Percentiles rank a stretch among this genome's conserved stretches.
Conservation (phyloP, 2,888 invertebrate genomes). For the Spisula solida region DNA sequence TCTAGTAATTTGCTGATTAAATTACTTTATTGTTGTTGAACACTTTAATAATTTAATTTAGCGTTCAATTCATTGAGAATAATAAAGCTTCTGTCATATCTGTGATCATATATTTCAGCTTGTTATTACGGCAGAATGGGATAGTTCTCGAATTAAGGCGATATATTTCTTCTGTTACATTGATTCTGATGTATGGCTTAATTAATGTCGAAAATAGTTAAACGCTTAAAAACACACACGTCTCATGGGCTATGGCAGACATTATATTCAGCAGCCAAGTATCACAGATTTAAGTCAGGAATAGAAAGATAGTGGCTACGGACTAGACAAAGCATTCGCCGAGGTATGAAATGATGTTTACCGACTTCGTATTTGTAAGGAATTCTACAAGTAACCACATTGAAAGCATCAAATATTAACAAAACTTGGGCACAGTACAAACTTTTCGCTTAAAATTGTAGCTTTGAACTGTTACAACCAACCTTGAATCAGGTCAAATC, state of each 20-base stretch:
- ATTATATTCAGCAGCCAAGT: slow-evolving; percentile 22
- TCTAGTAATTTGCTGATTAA: background rate
- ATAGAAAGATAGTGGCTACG: background rate
- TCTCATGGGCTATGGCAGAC: slow-evolving; percentile 11
- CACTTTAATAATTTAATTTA: slow-evolving; percentile 2
- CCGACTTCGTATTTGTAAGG: background rate
- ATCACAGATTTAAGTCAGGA: slow-evolving; percentile 17
- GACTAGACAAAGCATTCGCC: background rate
- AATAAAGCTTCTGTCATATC: background rate
- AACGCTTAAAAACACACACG: background rate
- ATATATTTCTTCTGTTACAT: background rate
- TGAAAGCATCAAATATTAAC: slow-evolving; percentile 8
- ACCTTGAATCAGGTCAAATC: background rate
- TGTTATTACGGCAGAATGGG: background rate
- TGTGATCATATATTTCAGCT: background rate
- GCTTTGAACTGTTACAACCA: background rate
- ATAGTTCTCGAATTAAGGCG: background rate
- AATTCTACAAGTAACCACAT: slow-evolving; percentile 7
- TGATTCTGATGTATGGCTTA: slow-evolving; percentile 1
- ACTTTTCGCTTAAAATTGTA: background rate
- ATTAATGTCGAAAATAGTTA: slow-evolving; percentile 26
- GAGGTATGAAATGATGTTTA: slow-evolving; percentile 5
- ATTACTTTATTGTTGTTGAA: slow-evolving; percentile 6
- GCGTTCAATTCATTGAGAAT: background rate
- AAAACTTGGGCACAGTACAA: background rate